Evolutionary conservation across 2,888 invertebrate species (phyloP), one percentile per base, ranked within the genome.

Genomic region (Diplazon laetatorius): DNA sequence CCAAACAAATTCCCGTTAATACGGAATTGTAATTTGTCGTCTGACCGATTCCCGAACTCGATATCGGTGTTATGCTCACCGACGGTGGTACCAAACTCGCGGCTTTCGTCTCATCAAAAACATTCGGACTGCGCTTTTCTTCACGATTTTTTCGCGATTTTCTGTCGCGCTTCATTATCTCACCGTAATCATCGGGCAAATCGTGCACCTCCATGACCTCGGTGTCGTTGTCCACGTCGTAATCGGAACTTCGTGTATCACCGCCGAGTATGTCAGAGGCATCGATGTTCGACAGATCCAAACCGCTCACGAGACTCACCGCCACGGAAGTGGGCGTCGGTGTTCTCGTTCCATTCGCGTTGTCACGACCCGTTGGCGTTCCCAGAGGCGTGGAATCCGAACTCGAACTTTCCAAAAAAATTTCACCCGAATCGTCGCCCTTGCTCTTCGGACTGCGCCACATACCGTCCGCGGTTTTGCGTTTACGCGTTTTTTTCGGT

Each of bases 261-360:
- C 91, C 88, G 1, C 91, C 91, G 2, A 93, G 82, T 0, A 93
- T 92, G 77, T 95, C 95, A 0, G 93, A 91, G 0, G 94, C 92
- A 83, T 95, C 95, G 85, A 94, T 91, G 8, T 92, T 93, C 0
- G 94, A 93, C 59, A 95, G 91, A 82, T 95, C 95, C 69, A 94
- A 84, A 83, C 86, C 85, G 20, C 85, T 84, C 44, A 87, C 84
- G 1, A 86, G 74, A 22, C 87, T 77, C 16, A 87, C 86, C 0
- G 86, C 82, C 0, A 87, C 91, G 0, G 92, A 92, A 8, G 92
- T 92, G 0, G 93, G 92, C 0, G 92, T 93, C 3, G 91, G 91
- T n/a, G 91, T 91, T 76, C 91, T 89, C 10, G 91, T 91, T 68
- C 93, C 93, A 52, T 91, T 91, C 1, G 89, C 85, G 9, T 90